Evolutionary conservation across 2,888 invertebrate genomes (phyloP).

Genomic region (Agrotis ipsilon): DNA sequence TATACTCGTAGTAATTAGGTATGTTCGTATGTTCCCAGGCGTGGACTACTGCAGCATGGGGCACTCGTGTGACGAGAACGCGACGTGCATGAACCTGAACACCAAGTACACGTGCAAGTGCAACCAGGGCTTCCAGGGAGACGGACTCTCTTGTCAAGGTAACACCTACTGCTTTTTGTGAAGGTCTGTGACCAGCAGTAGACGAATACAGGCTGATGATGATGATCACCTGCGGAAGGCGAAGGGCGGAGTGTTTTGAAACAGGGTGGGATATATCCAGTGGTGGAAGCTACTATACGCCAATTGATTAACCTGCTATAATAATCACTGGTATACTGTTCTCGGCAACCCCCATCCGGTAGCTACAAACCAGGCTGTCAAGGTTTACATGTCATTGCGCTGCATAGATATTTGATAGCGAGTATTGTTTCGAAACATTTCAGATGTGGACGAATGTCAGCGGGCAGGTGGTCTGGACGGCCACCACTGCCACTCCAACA

Average conservation of each 20-base stretch:
- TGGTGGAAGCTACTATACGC: too few relatives aligned
- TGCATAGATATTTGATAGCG: background rate
- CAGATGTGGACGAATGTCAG: conserved; percentile 97
- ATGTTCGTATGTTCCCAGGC: conserved; percentile 87
- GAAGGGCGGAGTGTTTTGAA: too few relatives aligned
- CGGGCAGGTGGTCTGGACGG: conserved; percentile 94
- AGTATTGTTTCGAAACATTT: conserved; percentile 56
- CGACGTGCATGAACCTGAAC: conserved; percentile 97
- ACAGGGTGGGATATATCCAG: too few relatives aligned
- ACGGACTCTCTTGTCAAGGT: conserved; percentile 95
- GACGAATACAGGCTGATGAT: too few relatives aligned
- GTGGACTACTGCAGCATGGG: conserved; percentile 97
- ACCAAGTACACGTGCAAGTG: conserved; percentile 98
- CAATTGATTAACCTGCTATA: too few relatives aligned
- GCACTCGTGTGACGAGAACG: conserved; percentile 97
- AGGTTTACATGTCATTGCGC: background rate
- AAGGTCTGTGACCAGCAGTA: background rate
- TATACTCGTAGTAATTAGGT: background rate
- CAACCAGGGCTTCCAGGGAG: conserved; percentile 97
- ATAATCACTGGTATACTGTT: too few relatives aligned
- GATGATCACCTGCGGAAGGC: too few relatives aligned
- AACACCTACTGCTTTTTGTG: conserved; percentile 13
- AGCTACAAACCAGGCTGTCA: too few relatives aligned
- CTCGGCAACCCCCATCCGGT: too few relatives aligned
- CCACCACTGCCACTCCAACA: conserved; percentile 96